Evolutionary conservation across 2,888 invertebrate genomes (phyloP).

Genomic region (Linnaemya vulpina): DNA sequence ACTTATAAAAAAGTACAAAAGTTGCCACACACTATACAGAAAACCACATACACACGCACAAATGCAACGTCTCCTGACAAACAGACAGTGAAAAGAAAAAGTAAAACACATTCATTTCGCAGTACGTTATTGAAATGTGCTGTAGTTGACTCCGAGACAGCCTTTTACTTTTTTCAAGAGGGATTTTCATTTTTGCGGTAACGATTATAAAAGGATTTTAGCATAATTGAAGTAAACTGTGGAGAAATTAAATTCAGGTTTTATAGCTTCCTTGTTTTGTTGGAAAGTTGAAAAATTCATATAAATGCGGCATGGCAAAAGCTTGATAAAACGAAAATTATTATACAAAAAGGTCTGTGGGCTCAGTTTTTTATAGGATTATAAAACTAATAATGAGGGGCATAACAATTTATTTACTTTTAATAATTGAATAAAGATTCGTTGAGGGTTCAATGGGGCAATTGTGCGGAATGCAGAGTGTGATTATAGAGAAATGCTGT

Average conservation of each 20-base stretch:
- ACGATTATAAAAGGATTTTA: slow-evolving; percentile 56
- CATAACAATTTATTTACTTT: too few relatives aligned
- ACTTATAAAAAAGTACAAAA: slow-evolving; percentile 46
- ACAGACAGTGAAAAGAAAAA: background rate
- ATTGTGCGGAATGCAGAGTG: too few relatives aligned
- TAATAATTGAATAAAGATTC: too few relatives aligned
- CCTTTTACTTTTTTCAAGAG: slow-evolving; percentile 22
- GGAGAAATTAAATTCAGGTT: slow-evolving; percentile 30
- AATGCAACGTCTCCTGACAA: background rate
- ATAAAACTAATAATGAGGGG: background rate
- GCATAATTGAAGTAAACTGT: slow-evolving; percentile 54
- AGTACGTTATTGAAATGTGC: slow-evolving; percentile 49
- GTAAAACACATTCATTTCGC: slow-evolving; percentile 26
- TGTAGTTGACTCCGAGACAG: slow-evolving; percentile 16
- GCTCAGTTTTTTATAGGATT: background rate
- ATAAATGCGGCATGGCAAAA: slow-evolving; percentile 5
- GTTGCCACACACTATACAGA: background rate
- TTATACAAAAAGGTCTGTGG: background rate
- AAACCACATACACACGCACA: background rate
- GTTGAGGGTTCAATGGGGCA: too few relatives aligned
- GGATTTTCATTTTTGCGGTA: slow-evolving; percentile 49
- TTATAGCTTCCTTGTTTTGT: background rate
- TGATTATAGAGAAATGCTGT: too few relatives aligned
- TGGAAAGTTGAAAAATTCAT: background rate
- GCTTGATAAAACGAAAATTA: slow-evolving; percentile 20